Conservation (phyloP, 2,888 invertebrate genomes). For the Drosophila robusta region DNA sequence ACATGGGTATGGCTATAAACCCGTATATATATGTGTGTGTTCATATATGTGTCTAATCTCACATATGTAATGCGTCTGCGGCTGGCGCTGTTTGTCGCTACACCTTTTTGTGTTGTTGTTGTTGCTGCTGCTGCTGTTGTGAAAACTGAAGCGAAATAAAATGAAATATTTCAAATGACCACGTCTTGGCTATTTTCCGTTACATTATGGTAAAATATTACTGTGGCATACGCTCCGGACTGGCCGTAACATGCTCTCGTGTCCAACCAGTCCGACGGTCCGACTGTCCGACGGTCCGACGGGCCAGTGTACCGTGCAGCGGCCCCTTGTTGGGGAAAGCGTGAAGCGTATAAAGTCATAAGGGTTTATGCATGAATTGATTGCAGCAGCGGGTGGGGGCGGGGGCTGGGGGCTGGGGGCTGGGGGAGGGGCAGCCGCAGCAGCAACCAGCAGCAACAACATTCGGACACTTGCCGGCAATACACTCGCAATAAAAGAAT, state of each 20-base stretch:
- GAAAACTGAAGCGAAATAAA: constrained; percentile 74
- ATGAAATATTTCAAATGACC: constrained; percentile 81
- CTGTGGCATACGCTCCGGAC: constrained; percentile 63
- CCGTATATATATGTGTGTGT: neutral
- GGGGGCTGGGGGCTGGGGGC: neutral
- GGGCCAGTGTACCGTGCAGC: constrained; percentile 57
- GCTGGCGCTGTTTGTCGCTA: constrained; percentile 45
- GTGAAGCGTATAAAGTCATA: constrained; percentile 81
- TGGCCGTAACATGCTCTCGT: constrained; percentile 56
- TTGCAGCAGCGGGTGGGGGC: constrained; percentile 59
- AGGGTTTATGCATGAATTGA: constrained; percentile 81
- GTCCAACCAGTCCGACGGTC: constrained; percentile 37
- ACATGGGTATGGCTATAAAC: neutral
- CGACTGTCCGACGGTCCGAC: constrained; percentile 28
- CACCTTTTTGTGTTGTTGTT: constrained; percentile 42
- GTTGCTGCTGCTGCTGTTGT: constrained; percentile 46
- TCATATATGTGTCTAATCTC: neutral
- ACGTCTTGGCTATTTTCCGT: constrained; percentile 80
- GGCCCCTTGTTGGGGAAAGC: constrained; percentile 72
- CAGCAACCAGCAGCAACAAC: constrained; percentile 5
- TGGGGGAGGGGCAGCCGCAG: neutral
- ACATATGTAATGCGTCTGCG: constrained; percentile 23
- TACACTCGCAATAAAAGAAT: constrained; percentile 70
- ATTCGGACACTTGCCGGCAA: constrained; percentile 38
- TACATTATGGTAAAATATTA: constrained; percentile 81